These are phyloP conservation scores for Peromyscus leucopus DNA, from an alignment of 2,113 vertebrate genomes.

Conservation along the genomic window DNA sequence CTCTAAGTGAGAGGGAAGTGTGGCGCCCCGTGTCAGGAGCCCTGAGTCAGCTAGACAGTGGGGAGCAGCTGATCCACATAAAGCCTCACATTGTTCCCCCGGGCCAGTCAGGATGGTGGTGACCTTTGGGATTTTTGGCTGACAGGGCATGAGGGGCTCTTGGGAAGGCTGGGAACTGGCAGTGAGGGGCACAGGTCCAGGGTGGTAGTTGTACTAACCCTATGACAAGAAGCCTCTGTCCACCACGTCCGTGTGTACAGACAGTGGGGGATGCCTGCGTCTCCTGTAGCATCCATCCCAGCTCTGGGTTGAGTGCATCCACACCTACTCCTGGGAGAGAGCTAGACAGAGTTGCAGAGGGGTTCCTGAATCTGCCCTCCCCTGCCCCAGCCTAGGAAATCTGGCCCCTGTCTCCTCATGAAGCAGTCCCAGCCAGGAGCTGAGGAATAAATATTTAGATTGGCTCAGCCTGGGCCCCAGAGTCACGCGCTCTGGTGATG, in stretches of 20 bases:
- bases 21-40: background rate
- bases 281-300: background rate
- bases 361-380: background rate
- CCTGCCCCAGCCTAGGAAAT: background rate
- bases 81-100: constrained; percentile 64
- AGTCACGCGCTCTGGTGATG: background rate
- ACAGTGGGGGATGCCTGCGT: background rate
- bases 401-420: background rate
- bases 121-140: constrained; percentile 69
- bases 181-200: background rate
- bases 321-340: background rate
- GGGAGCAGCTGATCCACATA: constrained; percentile 46
- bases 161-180: background rate
- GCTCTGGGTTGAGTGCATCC: background rate
- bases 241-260: background rate
- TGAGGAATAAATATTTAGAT: constrained; percentile 78
- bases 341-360: background rate
- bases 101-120: background rate
- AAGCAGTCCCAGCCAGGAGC: constrained; percentile 51
- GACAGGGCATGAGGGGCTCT: background rate
- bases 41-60: constrained; percentile 47
- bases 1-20: background rate
- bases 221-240: constrained; percentile 51
- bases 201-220: background rate
- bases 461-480: constrained; percentile 59